Conservation (phyloP, 2,888 invertebrate species). For the Metellina segmentata region DNA sequence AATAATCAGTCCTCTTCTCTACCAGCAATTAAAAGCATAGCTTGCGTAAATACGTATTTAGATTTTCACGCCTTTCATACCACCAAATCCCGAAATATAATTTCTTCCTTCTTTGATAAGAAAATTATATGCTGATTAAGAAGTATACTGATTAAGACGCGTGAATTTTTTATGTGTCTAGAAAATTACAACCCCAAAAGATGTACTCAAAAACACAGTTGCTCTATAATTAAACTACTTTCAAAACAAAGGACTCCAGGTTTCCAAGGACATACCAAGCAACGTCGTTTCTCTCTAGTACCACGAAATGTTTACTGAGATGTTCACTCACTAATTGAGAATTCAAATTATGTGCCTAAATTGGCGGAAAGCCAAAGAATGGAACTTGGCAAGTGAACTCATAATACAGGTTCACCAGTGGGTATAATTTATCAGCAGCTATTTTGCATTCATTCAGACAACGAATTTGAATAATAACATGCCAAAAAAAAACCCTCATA, state of each 20-base stretch:
- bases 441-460: conserved; percentile 38
- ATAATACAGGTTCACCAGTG: conserved; percentile 37
- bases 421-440: conserved; percentile 31
- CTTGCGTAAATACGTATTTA: neutral
- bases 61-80: neutral
- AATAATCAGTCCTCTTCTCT: no score
- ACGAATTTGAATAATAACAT: conserved; percentile 32
- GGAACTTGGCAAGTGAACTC: conserved; percentile 41
- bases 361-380: conserved; percentile 40
- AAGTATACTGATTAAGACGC: neutral
- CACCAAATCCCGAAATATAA: neutral
- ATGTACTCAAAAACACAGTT: neutral
- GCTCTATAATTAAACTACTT: conserved; percentile 26
- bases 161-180: neutral
- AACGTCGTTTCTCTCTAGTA: conserved; percentile 24
- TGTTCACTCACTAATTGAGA: conserved; percentile 62
- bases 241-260: neutral
- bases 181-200: neutral
- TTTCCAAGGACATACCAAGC: neutral
- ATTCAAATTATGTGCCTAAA: conserved; percentile 57
- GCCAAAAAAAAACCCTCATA: neutral
- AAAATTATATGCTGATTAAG: neutral
- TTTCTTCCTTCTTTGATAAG: neutral
- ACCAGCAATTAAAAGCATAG: no score
- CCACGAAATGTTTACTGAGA: conserved; percentile 27